These are phyloP conservation scores for Scaptomyza tumidula DNA, from an alignment of 2,888 invertebrate species.

Conservation along the genomic window DNA sequence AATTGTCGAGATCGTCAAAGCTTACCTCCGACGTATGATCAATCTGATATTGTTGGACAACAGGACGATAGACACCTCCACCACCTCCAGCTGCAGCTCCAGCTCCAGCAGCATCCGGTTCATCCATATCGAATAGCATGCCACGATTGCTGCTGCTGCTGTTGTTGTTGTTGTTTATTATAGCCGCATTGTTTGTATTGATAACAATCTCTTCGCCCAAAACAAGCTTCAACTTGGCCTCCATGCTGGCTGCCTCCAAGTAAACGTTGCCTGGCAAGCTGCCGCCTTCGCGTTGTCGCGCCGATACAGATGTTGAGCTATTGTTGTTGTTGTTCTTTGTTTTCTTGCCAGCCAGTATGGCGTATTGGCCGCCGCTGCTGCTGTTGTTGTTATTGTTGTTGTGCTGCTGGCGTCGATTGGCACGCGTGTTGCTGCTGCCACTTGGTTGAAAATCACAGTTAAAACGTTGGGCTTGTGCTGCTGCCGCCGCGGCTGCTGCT, in stretches of 20 bases:
- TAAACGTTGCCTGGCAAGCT: constrained; percentile 87
- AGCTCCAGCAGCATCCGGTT: constrained; percentile 22
- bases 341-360: constrained; percentile 46
- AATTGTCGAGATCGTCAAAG: constrained; percentile 10
- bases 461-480: constrained; percentile 65
- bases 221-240: constrained; percentile 53
- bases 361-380: constrained; percentile 55
- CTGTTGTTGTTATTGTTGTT: constrained; percentile 24
- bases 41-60: constrained; percentile 19
- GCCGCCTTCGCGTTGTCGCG: constrained; percentile 88
- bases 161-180: constrained; percentile 31
- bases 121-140: constrained; percentile 49
- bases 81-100: not conserved
- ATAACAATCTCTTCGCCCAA: constrained; percentile 18
- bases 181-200: constrained; percentile 18
- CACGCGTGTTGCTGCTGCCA: constrained; percentile 37
- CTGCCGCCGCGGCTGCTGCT: constrained; percentile 54
- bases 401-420: constrained; percentile 73
- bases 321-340: constrained; percentile 78
- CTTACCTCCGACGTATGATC: constrained; percentile 65
- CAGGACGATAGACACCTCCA: not conserved
- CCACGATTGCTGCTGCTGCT: constrained; percentile 41
- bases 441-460: constrained; percentile 82
- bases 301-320: constrained; percentile 77
- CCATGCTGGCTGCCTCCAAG: constrained; percentile 55